A percentile compares a stretch with the other conserved stretches of the same genome.
Evolutionary conservation across 2,797 vertebrate species (phyloP).

Genomic region (Chelon labrosus): DNA sequence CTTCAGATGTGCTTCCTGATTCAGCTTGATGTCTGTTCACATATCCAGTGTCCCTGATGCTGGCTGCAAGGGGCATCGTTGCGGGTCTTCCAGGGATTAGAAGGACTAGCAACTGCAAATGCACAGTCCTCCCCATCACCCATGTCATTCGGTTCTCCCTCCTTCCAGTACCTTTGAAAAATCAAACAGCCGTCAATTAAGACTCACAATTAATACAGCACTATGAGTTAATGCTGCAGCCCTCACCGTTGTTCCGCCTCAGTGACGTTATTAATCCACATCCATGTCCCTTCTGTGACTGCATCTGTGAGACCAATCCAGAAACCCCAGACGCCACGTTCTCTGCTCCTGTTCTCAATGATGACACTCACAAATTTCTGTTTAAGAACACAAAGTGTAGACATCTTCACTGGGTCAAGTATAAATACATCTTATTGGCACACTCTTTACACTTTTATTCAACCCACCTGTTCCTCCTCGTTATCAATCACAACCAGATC

Average conservation of each 20-base stretch:
- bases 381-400: background rate
- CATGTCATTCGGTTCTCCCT: constrained; percentile 22
- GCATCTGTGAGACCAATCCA: constrained; percentile 67
- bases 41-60: rapidly evolving
- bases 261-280: constrained; percentile 69
- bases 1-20: background rate
- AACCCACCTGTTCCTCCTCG: constrained; percentile 65
- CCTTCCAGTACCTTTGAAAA: constrained; percentile 55
- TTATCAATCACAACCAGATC: constrained; percentile 62
- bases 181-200: background rate
- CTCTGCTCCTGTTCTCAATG: background rate
- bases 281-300: constrained; percentile 40
- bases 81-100: constrained; percentile 40
- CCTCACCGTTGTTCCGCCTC: constrained; percentile 42
- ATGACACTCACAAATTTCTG: constrained; percentile 44
- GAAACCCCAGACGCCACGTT: rapidly evolving
- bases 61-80: background rate
- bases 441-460: background rate
- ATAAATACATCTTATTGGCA: background rate
- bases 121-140: constrained; percentile 49
- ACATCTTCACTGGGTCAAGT: background rate
- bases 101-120: rapidly evolving
- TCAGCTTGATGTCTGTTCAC: too few relatives aligned
- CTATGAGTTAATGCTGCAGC: background rate
- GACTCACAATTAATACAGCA: too few relatives aligned